Conservation (phyloP, 2,888 invertebrate genomes). For the Melanargia galathea region DNA sequence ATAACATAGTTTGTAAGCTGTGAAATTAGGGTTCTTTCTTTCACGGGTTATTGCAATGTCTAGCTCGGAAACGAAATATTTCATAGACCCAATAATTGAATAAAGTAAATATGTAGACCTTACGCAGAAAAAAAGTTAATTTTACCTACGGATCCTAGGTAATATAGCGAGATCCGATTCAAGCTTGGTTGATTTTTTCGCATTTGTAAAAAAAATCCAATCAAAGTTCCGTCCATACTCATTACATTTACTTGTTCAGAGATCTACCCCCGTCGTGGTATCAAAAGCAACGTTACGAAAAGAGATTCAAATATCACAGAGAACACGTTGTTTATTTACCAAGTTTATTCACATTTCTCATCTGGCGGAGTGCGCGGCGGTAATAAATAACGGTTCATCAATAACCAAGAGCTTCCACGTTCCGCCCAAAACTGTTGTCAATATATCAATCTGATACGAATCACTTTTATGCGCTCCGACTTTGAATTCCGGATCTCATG, state of each 20-base stretch:
- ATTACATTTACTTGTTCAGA: background rate
- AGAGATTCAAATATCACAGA: constrained; percentile 32
- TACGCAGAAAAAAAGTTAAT: no score
- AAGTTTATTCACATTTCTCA: constrained; percentile 41
- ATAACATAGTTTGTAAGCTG: no score
- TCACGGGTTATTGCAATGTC: no score
- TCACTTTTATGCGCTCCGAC: constrained; percentile 36
- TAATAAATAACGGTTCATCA: constrained; percentile 74
- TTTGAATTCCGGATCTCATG: constrained; percentile 24
- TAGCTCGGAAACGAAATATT: no score
- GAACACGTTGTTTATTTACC: constrained; percentile 37
- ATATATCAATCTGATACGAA: constrained; percentile 55
- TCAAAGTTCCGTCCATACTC: no score
- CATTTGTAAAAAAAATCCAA: no score
- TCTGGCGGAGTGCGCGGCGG: constrained; percentile 51
- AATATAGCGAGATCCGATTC: no score
- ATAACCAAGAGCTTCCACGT: constrained; percentile 62
- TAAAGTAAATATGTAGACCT: no score
- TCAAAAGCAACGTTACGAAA: constrained; percentile 13
- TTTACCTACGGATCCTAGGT: no score
- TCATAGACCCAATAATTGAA: no score
- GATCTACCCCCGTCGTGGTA: background rate
- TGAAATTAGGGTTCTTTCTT: no score
- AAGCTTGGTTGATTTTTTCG: no score
- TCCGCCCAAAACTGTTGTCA: constrained; percentile 55